Conservation (phyloP, 2,888 invertebrate species). For the Lasius fuliginosus region DNA sequence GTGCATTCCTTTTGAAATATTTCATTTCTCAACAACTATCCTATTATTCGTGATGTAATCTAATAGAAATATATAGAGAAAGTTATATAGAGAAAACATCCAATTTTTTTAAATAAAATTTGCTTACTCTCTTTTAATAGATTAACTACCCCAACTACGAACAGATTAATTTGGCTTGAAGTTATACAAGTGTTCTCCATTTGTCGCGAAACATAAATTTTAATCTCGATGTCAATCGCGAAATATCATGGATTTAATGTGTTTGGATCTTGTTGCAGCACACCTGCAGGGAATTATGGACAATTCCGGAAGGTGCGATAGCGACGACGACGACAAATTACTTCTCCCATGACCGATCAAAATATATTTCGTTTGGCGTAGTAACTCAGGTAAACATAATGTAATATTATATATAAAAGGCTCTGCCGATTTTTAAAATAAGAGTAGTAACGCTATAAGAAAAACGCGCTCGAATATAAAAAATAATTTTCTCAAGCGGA, state of each 20-base stretch:
- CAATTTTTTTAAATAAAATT: neutral
- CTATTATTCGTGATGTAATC: neutral
- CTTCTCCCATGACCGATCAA: conserved; percentile 62
- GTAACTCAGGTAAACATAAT: conserved; percentile 70
- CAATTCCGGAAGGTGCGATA: conserved; percentile 61
- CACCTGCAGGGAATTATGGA: conserved; percentile 74
- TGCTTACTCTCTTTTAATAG: neutral
- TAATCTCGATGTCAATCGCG: neutral
- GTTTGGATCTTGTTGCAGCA: conserved; percentile 68
- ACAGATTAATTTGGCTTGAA: neutral
- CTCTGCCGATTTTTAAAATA: neutral
- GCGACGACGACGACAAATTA: conserved; percentile 62
- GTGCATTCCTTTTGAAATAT: neutral
- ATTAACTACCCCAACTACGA: neutral
- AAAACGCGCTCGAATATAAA: neutral
- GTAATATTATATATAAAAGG: neutral
- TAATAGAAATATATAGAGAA: neutral
- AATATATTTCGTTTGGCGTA: conserved; percentile 64
- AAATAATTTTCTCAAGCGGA: neutral
- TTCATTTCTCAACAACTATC: neutral
- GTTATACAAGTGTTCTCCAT: neutral
- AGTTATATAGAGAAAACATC: neutral
- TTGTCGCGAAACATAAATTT: neutral
- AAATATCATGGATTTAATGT: neutral
- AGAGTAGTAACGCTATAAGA: neutral